Evolutionary conservation across 2,888 invertebrate genomes (phyloP).

Genomic region (Orthonychiurus folsomi): DNA sequence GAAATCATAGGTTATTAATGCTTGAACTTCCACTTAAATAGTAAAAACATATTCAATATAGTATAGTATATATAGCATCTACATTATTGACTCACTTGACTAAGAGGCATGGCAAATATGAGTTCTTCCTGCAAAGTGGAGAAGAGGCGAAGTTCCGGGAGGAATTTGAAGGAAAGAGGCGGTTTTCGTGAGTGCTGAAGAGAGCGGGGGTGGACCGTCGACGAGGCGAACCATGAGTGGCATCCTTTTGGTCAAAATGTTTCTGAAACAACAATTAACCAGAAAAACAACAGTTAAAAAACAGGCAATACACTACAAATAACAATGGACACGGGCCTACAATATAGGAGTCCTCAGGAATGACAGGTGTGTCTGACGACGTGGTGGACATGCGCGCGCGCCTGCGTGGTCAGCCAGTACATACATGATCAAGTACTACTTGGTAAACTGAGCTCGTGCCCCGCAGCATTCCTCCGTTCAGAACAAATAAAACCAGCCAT

Average conservation of each 20-base stretch:
- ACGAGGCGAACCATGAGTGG: constrained; percentile 86
- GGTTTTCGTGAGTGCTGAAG: constrained; percentile 51
- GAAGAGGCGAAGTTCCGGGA: constrained; percentile 71
- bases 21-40: too few relatives aligned
- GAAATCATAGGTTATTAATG: too few relatives aligned
- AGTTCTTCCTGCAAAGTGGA: constrained; percentile 79
- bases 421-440: too few relatives aligned
- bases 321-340: neutral
- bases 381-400: too few relatives aligned
- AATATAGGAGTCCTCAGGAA: neutral
- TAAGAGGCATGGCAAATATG: constrained; percentile 62
- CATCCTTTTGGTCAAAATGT: constrained; percentile 76
- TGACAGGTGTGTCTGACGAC: neutral
- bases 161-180: constrained; percentile 55
- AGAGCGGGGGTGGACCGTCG: constrained; percentile 74
- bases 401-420: too few relatives aligned
- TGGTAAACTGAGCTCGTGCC: too few relatives aligned
- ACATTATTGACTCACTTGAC: constrained; percentile 32
- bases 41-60: too few relatives aligned
- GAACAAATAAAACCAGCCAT: too few relatives aligned
- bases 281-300: constrained; percentile 9
- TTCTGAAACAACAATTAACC: constrained; percentile 48
- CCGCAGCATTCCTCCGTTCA: too few relatives aligned
- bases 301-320: neutral
- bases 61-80: too few relatives aligned